phyloP scores from a whole-genome alignment of 2,797 vertebrate genomes.

The Mus minutoides region DNA sequence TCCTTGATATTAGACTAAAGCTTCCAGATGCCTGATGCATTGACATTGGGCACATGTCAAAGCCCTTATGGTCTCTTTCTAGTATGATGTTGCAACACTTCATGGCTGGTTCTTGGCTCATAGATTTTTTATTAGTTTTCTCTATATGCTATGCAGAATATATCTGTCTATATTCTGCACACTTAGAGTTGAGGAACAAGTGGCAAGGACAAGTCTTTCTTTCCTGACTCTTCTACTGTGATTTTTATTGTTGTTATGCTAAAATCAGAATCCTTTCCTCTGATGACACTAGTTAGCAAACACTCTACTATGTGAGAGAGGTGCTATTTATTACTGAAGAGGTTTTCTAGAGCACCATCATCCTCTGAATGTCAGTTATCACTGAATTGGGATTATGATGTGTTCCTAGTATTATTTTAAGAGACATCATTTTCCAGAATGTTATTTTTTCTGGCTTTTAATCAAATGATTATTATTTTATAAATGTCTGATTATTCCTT shows the following conservation, averaged over 20 bases:
- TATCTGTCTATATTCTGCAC: background rate
- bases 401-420: background rate
- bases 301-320: background rate
- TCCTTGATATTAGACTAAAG: background rate
- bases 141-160: background rate
- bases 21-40: background rate
- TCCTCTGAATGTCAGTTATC: background rate
- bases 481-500: background rate
- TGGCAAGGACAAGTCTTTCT: background rate
- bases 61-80: background rate
- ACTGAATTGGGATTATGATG: background rate
- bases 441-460: background rate
- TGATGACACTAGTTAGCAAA: background rate
- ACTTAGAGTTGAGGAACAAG: background rate
- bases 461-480: constrained; percentile 28
- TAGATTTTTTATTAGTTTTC: background rate
- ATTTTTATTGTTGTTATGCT: background rate
- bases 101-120: background rate
- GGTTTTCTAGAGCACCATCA: background rate
- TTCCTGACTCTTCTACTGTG: background rate
- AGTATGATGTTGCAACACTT: background rate
- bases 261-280: background rate
- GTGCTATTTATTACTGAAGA: background rate
- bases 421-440: background rate
- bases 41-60: background rate